phyloP scores from a whole-genome alignment of 1,140 invertebrate genomes.

The Brachionus rotundiformis region DNA sequence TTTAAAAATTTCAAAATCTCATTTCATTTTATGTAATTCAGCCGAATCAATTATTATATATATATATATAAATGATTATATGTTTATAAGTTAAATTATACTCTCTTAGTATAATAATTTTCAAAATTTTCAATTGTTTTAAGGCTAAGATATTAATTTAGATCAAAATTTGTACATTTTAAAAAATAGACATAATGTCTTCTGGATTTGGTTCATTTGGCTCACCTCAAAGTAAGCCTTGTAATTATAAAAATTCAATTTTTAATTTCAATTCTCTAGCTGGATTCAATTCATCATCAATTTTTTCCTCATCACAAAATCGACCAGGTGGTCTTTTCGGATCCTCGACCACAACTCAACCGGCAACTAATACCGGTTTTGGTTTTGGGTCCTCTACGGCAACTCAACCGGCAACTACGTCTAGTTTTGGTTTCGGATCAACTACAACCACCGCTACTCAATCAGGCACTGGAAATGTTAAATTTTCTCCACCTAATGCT shows the following conservation, averaged over 20 bases:
- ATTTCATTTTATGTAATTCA: background rate
- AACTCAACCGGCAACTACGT: too few relatives aligned
- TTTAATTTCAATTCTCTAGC: background rate
- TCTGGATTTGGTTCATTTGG: background rate
- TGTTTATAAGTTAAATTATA: background rate
- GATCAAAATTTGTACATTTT: background rate
- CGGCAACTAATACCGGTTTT: background rate
- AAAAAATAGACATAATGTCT: background rate
- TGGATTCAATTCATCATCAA: slow-evolving; percentile 7
- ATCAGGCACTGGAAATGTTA: slow-evolving; percentile 69
- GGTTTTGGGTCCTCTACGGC: slow-evolving; percentile 51
- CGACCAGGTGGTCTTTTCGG: slow-evolving; percentile 35
- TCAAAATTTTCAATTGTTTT: background rate
- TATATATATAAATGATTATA: background rate
- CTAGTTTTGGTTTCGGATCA: slow-evolving; percentile 53
- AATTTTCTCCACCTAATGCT: slow-evolving; percentile 82
- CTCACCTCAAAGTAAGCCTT: background rate
- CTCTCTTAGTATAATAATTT: background rate
- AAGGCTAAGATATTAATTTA: background rate
- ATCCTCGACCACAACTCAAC: slow-evolving; percentile 26
- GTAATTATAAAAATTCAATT: background rate
- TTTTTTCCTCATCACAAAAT: slow-evolving; percentile 20
- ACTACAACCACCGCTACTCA: slow-evolving; percentile 55
- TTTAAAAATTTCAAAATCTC: background rate
- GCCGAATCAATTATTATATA: background rate